These are phyloP conservation scores for Hedychridium roseum DNA, from an alignment of 2,888 invertebrate genomes.

Conservation along the genomic window DNA sequence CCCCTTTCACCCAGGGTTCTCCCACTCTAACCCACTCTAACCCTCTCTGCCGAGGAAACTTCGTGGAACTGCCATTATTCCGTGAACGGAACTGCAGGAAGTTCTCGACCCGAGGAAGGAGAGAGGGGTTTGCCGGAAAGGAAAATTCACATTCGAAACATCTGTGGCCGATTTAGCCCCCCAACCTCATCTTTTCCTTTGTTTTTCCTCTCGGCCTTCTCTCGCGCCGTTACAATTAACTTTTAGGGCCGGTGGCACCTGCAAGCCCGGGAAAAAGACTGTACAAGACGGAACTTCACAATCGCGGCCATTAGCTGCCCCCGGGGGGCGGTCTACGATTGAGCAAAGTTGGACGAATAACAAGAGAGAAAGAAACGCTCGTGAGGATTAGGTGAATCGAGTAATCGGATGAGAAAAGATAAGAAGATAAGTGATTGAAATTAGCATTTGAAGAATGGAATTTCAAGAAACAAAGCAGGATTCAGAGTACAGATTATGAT, in stretches of 20 bases:
- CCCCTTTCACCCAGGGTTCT: no score
- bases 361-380: background rate
- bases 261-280: no score
- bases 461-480: no score
- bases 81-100: conserved; percentile 31
- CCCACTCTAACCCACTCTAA: background rate
- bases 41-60: no score
- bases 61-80: conserved; percentile 29
- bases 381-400: background rate
- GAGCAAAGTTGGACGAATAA: background rate
- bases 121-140: conserved; percentile 10
- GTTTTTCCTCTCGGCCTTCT: no score
- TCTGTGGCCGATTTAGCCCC: conserved; percentile 31
- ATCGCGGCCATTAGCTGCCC: no score
- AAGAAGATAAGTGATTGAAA: no score
- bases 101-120: conserved; percentile 9
- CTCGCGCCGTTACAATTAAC: conserved; percentile 37
- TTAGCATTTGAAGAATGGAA: no score
- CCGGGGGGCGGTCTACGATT: no score
- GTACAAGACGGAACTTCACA: no score
- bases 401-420: background rate
- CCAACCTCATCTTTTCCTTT: no score
- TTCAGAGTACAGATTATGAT: no score
- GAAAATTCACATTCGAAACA: conserved; percentile 39
- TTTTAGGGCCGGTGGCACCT: conserved; percentile 30